Evolutionary conservation across 2,797 vertebrate species (phyloP).

Genomic region (Streptopelia turtur): DNA sequence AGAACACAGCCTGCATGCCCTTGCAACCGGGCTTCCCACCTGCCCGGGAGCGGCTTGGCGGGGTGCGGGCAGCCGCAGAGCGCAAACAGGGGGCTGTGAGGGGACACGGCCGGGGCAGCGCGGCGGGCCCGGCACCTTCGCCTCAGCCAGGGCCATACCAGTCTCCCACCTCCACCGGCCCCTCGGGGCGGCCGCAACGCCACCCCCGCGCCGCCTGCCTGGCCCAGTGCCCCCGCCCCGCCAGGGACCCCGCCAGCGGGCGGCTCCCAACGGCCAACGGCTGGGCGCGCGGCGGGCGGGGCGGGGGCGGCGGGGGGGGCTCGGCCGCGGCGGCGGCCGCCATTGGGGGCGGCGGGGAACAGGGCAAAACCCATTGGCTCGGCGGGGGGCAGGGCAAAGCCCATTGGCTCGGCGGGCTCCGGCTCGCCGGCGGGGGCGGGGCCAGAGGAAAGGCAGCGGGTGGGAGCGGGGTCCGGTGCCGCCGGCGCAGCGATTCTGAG

Average conservation of each 20-base stretch:
- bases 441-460: neutral
- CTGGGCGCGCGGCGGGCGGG: neutral
- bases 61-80: neutral
- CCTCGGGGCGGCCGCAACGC: neutral
- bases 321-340: neutral
- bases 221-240: no score
- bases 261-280: neutral
- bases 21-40: fast-evolving
- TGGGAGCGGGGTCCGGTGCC: neutral
- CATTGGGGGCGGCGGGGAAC: neutral
- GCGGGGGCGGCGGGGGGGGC: neutral
- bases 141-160: neutral
- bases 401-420: neutral
- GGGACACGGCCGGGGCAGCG: neutral
- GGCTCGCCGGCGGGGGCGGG: neutral
- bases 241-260: neutral
- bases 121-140: neutral
- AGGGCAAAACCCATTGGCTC: no score
- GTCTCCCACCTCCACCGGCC: fast-evolving
- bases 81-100: fast-evolving
- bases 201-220: no score
- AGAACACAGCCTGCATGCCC: neutral
- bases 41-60: fast-evolving
- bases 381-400: neutral
- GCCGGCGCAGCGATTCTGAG: neutral